Conservation (phyloP, 1,140 invertebrate genomes). For the Mizuhopecten yessoensis region DNA sequence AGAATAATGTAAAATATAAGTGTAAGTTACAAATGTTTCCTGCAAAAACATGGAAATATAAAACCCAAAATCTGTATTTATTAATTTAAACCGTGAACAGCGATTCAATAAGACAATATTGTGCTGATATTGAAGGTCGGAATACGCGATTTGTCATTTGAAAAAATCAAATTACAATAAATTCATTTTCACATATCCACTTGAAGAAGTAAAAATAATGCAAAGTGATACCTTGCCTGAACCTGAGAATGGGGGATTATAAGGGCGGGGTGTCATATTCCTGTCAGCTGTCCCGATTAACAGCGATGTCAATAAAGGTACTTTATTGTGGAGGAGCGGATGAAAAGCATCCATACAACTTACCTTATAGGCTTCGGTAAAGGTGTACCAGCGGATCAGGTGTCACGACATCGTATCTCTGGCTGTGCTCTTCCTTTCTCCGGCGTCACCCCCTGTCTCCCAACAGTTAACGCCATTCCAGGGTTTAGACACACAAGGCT, state of each 20-base stretch:
- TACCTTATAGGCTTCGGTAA: not conserved
- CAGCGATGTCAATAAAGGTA: constrained; percentile 1
- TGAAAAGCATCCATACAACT: constrained; percentile 29
- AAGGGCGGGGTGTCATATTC: not conserved
- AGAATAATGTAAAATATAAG: too few relatives aligned
- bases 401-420: not conserved
- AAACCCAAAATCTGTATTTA: too few relatives aligned
- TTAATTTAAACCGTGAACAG: too few relatives aligned
- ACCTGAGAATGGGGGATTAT: not conserved
- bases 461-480: not conserved
- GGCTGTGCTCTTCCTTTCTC: not conserved
- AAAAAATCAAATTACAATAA: not conserved
- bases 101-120: too few relatives aligned
- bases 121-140: too few relatives aligned
- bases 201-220: not conserved
- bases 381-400: not conserved
- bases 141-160: too few relatives aligned
- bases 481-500: not conserved
- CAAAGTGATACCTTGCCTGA: too few relatives aligned
- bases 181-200: not conserved
- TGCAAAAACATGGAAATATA: too few relatives aligned
- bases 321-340: constrained; percentile 25
- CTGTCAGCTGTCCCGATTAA: not conserved
- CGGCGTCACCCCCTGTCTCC: not conserved
- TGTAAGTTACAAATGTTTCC: too few relatives aligned